These are phyloP conservation scores for Pteruthius melanotis DNA, from an alignment of 2,113 vertebrate genomes.

Conservation along the genomic window DNA sequence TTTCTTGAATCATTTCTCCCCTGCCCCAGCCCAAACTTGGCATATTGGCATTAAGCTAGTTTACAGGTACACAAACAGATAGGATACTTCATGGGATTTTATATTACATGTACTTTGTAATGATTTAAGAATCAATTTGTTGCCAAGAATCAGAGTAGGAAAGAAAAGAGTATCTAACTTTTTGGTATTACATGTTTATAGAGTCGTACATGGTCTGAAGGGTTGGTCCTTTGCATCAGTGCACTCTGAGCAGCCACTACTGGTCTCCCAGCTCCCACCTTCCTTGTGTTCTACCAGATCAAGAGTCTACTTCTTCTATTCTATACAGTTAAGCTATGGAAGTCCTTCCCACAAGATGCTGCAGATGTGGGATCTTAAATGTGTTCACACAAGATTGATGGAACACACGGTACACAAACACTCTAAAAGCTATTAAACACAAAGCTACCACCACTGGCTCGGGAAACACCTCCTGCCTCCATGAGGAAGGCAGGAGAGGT, in stretches of 20 bases:
- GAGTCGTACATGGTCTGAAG: not conserved
- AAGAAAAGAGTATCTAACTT: not conserved
- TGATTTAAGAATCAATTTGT: constrained; percentile 59
- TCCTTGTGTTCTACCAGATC: not conserved
- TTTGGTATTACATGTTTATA: not conserved
- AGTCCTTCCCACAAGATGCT: not conserved
- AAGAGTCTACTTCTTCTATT: not conserved
- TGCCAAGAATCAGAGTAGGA: constrained; percentile 48
- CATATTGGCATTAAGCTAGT: constrained; percentile 22
- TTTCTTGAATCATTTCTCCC: not conserved
- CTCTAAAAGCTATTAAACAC: not conserved
- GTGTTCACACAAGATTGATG: not conserved
- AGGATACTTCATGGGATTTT: not conserved
- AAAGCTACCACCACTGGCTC: not conserved
- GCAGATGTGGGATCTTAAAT: not conserved
- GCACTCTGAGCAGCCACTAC: not conserved
- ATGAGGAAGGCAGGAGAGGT: rapidly evolving
- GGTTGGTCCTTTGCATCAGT: not conserved
- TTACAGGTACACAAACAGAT: constrained; percentile 48
- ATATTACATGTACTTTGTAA: constrained; percentile 30
- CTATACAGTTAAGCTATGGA: not conserved
- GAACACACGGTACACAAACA: not conserved
- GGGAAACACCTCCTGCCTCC: not conserved
- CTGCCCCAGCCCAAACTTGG: not conserved
- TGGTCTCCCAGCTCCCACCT: not conserved